phyloP scores from a whole-genome alignment of 2,113 vertebrate species.

The Otus sunia region DNA sequence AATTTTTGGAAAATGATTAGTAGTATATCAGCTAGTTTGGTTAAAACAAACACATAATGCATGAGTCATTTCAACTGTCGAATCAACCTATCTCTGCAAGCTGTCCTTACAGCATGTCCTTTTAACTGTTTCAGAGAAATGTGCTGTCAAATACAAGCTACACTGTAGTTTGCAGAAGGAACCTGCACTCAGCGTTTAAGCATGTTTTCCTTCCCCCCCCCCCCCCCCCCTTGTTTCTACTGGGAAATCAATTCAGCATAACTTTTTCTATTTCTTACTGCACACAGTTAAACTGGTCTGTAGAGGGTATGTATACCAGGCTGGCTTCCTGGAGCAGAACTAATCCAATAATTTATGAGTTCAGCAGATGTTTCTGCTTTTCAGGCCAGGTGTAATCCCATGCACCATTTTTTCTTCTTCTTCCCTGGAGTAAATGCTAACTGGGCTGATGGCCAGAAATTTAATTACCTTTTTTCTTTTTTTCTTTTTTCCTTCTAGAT shows the following conservation, averaged over 20 bases:
- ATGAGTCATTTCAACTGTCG: neutral
- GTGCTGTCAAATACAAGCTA: neutral
- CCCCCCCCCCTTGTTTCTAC: neutral
- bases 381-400: conserved; percentile 44
- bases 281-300: neutral
- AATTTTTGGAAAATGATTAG: neutral
- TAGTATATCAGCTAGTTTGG: neutral
- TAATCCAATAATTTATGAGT: conserved; percentile 31
- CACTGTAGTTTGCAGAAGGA: neutral
- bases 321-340: conserved; percentile 36
- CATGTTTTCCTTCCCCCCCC: neutral
- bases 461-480: neutral
- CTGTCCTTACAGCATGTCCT: neutral
- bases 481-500: neutral
- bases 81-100: neutral
- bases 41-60: neutral
- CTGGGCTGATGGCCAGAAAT: conserved; percentile 15
- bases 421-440: neutral
- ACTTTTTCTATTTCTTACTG: neutral
- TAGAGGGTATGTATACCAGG: neutral
- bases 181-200: neutral
- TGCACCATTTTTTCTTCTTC: neutral
- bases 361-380: conserved; percentile 47
- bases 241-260: neutral
- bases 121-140: neutral